Evolutionary conservation across 2,888 invertebrate genomes (phyloP), one percentile per base, ranked within the genome.

Genomic region (Zelleria hepariella): DNA sequence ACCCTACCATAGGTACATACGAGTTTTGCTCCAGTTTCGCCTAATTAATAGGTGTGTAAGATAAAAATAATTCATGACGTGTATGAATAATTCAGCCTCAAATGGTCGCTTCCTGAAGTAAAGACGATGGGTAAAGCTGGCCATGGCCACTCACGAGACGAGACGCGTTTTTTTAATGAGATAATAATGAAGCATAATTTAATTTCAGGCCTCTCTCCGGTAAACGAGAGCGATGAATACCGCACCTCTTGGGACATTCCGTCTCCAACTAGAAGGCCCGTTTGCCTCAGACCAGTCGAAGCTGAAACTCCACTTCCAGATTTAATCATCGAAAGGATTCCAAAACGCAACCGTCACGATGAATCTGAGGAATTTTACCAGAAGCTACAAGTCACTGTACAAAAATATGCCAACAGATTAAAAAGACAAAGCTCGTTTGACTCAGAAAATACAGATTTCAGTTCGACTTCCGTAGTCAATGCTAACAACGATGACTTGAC

Each of bases 361-460:
- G 67, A 75, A 0, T 65, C 73, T 0, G 66, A 68, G 6, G 68
- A 71, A 47, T 72, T 61, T 58, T 79, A 78, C 51, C 6, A n/a
- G 5, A 56, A 61, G 1, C 62, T 78, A 58, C 51, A 58, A 58
- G 21, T 27, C 0, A 32, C 5, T 18, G 27, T 56, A 10, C 27
- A 27, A 27, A 56, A 32, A 3, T 56, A 56, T 21, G 18, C 32
- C 2, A 10, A 27, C 1, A 27, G 23, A 20, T 15, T 27, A 32
- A 56, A 56, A 18, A 18, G 23, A 56, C n/a, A 20, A 4, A 10
- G n/a, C 21, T 56, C 42, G 4, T 56, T 32, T 5, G 26, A 56
- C 7, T 27, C 18, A 8, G 6, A n/a, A 7, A 24, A 23, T 24
- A 53, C 10, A 5, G 24, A 53, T 10, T 53, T 53, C 3, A 25